Percentiles rank a stretch among this genome's conserved stretches.
Evolutionary conservation across 1,140 invertebrate genomes (phyloP).

Genomic region (Lordiphosa mommai): DNA sequence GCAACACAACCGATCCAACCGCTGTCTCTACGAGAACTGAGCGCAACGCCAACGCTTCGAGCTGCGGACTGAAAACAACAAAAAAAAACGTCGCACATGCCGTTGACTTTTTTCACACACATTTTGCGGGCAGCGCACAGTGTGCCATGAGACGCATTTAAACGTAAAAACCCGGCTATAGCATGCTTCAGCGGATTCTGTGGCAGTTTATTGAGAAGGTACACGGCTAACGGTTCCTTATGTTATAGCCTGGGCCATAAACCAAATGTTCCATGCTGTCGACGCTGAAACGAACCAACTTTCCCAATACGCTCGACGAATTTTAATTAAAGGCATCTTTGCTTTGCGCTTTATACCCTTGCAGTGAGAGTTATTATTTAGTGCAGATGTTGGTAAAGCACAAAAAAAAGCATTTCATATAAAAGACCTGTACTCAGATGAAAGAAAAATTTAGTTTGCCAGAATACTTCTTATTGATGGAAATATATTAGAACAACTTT

Average conservation of each 20-base stretch:
- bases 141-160: too few species aligned
- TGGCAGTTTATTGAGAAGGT: not conserved
- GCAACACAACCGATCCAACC: slow-evolving; percentile 54
- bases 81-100: slow-evolving; percentile 33
- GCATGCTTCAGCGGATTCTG: not conserved
- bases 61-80: slow-evolving; percentile 29
- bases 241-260: slow-evolving; percentile 26
- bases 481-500: too few species aligned
- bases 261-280: slow-evolving; percentile 26
- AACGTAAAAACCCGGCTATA: too few species aligned
- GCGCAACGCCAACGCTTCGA: slow-evolving; percentile 54
- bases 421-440: too few species aligned
- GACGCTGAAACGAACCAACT: slow-evolving; percentile 32
- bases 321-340: slow-evolving; percentile 2
- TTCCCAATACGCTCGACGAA: slow-evolving; percentile 16
- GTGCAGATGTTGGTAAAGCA: too few species aligned
- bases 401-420: too few species aligned
- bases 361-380: not conserved
- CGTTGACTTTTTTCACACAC: slow-evolving; percentile 55
- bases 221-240: not conserved
- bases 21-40: slow-evolving; percentile 70
- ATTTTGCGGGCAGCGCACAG: slow-evolving; percentile 8
- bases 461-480: too few species aligned
- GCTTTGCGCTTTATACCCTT: slow-evolving; percentile 20
- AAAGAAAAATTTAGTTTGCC: too few species aligned